These are phyloP conservation scores for Nanorana parkeri DNA, from an alignment of 2,113 vertebrate genomes.

Conservation along the genomic window DNA sequence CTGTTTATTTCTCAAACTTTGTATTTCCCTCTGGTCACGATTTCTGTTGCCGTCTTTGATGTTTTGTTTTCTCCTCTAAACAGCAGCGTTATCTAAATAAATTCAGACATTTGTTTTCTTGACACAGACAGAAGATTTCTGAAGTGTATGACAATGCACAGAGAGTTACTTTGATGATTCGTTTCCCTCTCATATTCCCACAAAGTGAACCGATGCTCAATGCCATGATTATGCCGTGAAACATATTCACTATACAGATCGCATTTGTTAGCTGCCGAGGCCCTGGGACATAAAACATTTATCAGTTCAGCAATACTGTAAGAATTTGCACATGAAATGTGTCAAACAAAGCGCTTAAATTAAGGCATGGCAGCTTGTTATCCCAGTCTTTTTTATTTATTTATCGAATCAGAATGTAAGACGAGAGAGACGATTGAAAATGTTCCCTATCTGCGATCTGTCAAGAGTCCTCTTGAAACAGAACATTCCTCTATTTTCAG, in stretches of 20 bases:
- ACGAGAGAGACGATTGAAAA: slow-evolving; percentile 3
- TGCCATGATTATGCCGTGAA: slow-evolving; percentile 55
- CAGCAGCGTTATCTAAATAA: slow-evolving; percentile 56
- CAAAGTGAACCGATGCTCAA: slow-evolving; percentile 48
- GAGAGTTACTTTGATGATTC: slow-evolving; percentile 56
- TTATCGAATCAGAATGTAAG: slow-evolving; percentile 27
- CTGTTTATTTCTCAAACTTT: slow-evolving; percentile 47
- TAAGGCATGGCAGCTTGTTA: slow-evolving; percentile 48
- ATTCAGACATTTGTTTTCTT: slow-evolving; percentile 58
- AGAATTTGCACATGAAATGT: slow-evolving; percentile 58
- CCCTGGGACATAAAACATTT: slow-evolving; percentile 55
- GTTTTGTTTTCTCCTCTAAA: slow-evolving; percentile 49
- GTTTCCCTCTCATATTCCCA: slow-evolving; percentile 51
- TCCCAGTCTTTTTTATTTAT: slow-evolving; percentile 43
- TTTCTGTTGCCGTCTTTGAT: slow-evolving; percentile 49
- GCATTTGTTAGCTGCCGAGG: slow-evolving; percentile 38
- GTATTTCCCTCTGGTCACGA: slow-evolving; percentile 48
- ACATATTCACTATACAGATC: slow-evolving; percentile 52
- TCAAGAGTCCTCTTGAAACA: slow-evolving; percentile 43
- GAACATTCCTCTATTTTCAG: slow-evolving; percentile 23
- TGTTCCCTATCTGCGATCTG: slow-evolving; percentile 44
- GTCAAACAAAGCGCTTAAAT: slow-evolving; percentile 54
- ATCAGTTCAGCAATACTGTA: slow-evolving; percentile 56
- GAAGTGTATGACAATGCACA: slow-evolving; percentile 51
- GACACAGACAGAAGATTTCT: slow-evolving; percentile 48